A percentile compares a stretch with the other conserved stretches of the same genome.
Conservation (phyloP, 2,113 vertebrate species). For the Seriola rivoliana region DNA sequence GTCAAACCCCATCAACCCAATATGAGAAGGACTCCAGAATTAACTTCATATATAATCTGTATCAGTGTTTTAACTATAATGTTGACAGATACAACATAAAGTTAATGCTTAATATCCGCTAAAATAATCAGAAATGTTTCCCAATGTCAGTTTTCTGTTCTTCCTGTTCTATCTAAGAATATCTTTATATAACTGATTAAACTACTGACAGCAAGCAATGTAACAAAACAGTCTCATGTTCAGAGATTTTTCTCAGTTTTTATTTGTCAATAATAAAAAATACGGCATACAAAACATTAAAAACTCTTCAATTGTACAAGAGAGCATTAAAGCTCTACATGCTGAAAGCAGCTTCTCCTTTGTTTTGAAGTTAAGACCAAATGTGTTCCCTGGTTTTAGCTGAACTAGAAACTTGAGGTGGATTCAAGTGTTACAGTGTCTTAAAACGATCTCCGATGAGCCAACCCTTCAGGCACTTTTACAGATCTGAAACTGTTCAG, state of each 20-base stretch:
- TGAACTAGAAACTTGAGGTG: conserved; percentile 39
- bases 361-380: conserved; percentile 56
- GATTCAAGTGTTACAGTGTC: conserved; percentile 49
- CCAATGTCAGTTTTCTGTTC: background rate
- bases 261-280: conserved; percentile 86
- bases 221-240: conserved; percentile 52
- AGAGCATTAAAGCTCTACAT: conserved; percentile 56
- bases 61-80: background rate
- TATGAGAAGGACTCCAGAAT: background rate
- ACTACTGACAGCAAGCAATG: conserved; percentile 65
- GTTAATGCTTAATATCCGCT: background rate
- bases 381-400: conserved; percentile 60
- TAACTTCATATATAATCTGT: background rate
- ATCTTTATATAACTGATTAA: background rate
- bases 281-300: conserved; percentile 82
- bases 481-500: conserved; percentile 54
- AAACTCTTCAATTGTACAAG: conserved; percentile 76
- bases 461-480: conserved; percentile 66
- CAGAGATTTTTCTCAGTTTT: conserved; percentile 65
- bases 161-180: conserved; percentile 2
- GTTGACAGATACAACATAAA: background rate
- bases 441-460: conserved; percentile 12
- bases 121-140: background rate
- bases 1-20: background rate
- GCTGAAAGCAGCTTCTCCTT: conserved; percentile 63